These are phyloP conservation scores for Aethina tumida DNA, from an alignment of 1,140 invertebrate species.

Conservation along the genomic window DNA sequence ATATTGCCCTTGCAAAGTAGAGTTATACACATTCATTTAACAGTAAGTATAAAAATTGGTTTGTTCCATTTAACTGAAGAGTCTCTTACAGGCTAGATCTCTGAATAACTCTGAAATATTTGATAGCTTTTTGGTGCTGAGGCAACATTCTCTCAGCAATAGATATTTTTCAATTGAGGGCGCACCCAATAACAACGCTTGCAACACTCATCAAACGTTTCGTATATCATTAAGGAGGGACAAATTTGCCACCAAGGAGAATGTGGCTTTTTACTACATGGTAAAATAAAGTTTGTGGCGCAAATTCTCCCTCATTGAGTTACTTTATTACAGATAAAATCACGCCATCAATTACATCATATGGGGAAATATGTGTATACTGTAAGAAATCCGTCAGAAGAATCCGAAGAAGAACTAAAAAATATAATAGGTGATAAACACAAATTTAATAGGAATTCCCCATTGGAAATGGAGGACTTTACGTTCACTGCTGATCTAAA, in stretches of 20 bases:
- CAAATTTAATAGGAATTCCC: slow-evolving; percentile 19
- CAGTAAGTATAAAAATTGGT: slow-evolving; percentile 14
- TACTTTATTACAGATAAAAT: slow-evolving; percentile 18
- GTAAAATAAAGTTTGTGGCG: slow-evolving; percentile 15
- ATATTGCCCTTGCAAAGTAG: slow-evolving; percentile 27
- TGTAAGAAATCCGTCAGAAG: slow-evolving; percentile 14
- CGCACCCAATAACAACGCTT: slow-evolving; percentile 16
- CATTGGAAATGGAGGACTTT: no score
- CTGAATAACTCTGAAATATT: slow-evolving; percentile 21
- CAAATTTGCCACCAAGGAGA: slow-evolving; percentile 18
- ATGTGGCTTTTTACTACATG: slow-evolving; percentile 29
- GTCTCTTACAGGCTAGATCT: slow-evolving; percentile 21
- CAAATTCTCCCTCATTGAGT: slow-evolving; percentile 6
- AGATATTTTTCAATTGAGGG: slow-evolving; percentile 24
- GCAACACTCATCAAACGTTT: slow-evolving; percentile 19
- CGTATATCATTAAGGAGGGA: slow-evolving; percentile 24
- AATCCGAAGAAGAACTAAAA: slow-evolving; percentile 16
- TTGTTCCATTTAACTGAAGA: neutral
- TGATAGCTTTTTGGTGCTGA: slow-evolving; percentile 16
- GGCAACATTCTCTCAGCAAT: slow-evolving; percentile 22
- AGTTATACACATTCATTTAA: slow-evolving; percentile 24
- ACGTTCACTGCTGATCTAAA: no score
- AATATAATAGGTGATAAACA: slow-evolving; percentile 21
- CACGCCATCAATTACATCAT: slow-evolving; percentile 15
- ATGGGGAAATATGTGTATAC: slow-evolving; percentile 16